These are phyloP conservation scores for Asbolus verrucosus DNA, from an alignment of 1,140 invertebrate genomes.

Conservation along the genomic window DNA sequence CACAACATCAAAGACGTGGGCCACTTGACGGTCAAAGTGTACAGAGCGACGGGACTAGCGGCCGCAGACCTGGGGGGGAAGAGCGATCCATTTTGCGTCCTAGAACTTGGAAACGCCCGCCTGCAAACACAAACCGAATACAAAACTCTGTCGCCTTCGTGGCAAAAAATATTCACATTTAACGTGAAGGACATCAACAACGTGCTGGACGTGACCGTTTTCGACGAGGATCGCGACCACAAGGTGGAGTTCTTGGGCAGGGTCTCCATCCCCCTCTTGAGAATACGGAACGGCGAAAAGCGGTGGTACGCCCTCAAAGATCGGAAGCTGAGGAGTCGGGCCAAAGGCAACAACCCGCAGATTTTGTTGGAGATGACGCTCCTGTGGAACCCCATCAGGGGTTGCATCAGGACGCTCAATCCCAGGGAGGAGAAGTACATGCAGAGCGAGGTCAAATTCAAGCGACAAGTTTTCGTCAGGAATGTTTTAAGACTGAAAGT, in stretches of 20 bases:
- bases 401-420: slow-evolving; percentile 91
- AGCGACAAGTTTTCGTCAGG: slow-evolving; percentile 90
- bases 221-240: slow-evolving; percentile 98
- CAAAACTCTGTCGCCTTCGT: slow-evolving; percentile 95
- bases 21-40: slow-evolving; percentile 90
- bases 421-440: slow-evolving; percentile 97
- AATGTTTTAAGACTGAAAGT: slow-evolving; percentile 95
- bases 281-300: slow-evolving; percentile 92
- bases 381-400: slow-evolving; percentile 92
- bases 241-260: slow-evolving; percentile 97
- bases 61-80: slow-evolving; percentile 93
- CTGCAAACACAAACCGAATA: slow-evolving; percentile 99
- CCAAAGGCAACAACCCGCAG: slow-evolving; percentile 91
- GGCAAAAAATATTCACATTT: slow-evolving; percentile 99
- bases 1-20: slow-evolving; percentile 87
- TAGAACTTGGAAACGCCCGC: slow-evolving; percentile 94
- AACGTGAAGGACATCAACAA: slow-evolving; percentile 98
- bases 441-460: slow-evolving; percentile 95
- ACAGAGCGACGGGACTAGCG: slow-evolving; percentile 87
- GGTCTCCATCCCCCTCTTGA: slow-evolving; percentile 88
- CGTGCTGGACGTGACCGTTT: slow-evolving; percentile 96
- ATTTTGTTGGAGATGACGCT: slow-evolving; percentile 94
- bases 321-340: slow-evolving; percentile 88
- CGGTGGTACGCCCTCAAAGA: slow-evolving; percentile 98
- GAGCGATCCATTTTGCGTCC: slow-evolving; percentile 97